Percentiles rank a stretch among this genome's conserved stretches.
These are phyloP conservation scores for Taenaris catops DNA, from an alignment of 2,888 invertebrate genomes.

Conservation along the genomic window DNA sequence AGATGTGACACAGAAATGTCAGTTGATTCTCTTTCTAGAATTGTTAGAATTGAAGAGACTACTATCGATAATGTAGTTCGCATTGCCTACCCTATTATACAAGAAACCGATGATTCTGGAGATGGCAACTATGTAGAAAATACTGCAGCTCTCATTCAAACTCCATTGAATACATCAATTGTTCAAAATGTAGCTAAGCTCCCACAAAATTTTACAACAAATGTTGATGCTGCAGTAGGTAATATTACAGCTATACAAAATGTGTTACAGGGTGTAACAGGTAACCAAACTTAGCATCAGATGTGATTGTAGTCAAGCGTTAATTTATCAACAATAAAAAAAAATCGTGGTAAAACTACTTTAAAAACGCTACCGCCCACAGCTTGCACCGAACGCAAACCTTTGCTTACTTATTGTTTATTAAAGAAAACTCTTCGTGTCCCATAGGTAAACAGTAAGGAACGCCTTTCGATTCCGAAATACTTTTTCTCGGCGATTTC, in stretches of 20 bases:
- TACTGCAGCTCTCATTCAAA: conserved; percentile 60
- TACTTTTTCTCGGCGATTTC: too few species aligned
- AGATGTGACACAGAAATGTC: conserved; percentile 59
- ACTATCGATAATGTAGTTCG: conserved; percentile 56
- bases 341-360: too few species aligned
- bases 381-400: too few species aligned
- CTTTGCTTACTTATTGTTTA: too few species aligned
- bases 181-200: conserved; percentile 70
- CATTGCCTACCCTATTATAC: conserved; percentile 62
- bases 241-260: conserved; percentile 71
- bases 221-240: conserved; percentile 67
- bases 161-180: conserved; percentile 63
- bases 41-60: conserved; percentile 64
- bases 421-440: too few species aligned
- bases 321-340: neutral
- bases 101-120: conserved; percentile 59
- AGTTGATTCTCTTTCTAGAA: conserved; percentile 59
- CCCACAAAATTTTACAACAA: conserved; percentile 71
- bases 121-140: conserved; percentile 64
- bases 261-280: conserved; percentile 64
- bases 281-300: conserved; percentile 40
- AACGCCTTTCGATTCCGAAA: too few species aligned
- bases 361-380: too few species aligned
- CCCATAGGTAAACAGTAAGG: too few species aligned
- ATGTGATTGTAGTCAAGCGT: too few species aligned